A percentile compares a stretch with the other conserved stretches of the same genome.
Conservation (phyloP, 2,888 invertebrate species). For the Petrolisthes cinctipes region DNA sequence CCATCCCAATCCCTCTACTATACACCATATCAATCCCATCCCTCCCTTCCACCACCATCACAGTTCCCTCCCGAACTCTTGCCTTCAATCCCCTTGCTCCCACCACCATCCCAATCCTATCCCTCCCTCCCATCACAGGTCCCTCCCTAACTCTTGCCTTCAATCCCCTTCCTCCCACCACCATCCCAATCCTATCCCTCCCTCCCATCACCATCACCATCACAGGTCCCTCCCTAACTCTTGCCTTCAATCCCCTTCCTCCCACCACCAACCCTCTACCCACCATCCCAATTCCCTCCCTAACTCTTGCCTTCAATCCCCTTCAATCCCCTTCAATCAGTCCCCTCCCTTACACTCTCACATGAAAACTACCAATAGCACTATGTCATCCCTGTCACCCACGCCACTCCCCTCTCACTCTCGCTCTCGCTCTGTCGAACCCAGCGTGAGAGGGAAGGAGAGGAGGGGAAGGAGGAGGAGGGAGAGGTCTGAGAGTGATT, state of each 20-base stretch:
- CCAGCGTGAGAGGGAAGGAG: neutral
- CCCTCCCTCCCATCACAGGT: neutral
- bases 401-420: neutral
- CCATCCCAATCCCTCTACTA: neutral
- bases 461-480: neutral
- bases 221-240: no score
- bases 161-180: neutral
- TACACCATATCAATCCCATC: neutral
- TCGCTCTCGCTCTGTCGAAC: neutral
- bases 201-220: neutral
- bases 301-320: no score
- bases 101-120: neutral
- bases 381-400: neutral
- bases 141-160: neutral
- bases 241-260: no score
- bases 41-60: neutral
- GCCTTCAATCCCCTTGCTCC: neutral
- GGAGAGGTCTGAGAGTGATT: neutral
- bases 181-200: neutral
- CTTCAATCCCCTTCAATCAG: no score
- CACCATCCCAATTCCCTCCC: no score
- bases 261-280: no score
- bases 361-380: no score
- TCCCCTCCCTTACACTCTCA: no score
- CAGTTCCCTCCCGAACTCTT: neutral